Base-by-base conservation (phyloP, 2,888 invertebrate genomes). In the Euclidia mi region DNA sequence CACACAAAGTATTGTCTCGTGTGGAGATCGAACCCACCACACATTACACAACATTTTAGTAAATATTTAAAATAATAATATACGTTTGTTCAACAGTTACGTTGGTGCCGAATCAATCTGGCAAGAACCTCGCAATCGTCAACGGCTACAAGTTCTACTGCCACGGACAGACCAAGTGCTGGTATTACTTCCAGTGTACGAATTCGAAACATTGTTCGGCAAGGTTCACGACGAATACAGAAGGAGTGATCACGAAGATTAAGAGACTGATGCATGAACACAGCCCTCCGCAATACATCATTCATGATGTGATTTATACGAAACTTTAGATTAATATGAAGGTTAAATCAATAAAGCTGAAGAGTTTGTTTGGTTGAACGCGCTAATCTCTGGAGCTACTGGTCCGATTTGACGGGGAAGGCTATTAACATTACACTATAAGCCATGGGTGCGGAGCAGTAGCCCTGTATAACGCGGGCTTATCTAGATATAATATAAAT, bases 71-170 rank as follows among this genome's bases (percentile, higher is more conserved):
- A 20, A 9, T 7, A 32, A 43, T 43, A 18, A 32, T 45, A 45
- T 2, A 0, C 20, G 6, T 17, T 44, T 45, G 11, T 52, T 25
- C n/a, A 12, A 34, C 50, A 74, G 76, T 74, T 7, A 38, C n/a
- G 0, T 74, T 69, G 76, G 56, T 75, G 3, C 59, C 46, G 34
- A 71, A 74, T 15, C 2, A n/a, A 0, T 53, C 60, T 6, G 84
- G 82, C 0, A 79, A 70, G 25, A 64, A 76, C 7, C 28, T 85
- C 12, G 72, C 75, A 0, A 42, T 84, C 2, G 32, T 81, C 0
- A 56, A 79, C 6, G 79, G 78, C 0, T 82, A 76, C 37, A 78
- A 78, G 0, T 86, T 79, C 56, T 81, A 79, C 46, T 43, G 60
- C 25, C 64, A 72, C 10, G 29, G 4, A 12, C 11, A 4, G 1